Evolutionary conservation across 2,888 invertebrate species (phyloP), one percentile per base, ranked within the genome.

Genomic region (Megalurothrips usitatus): DNA sequence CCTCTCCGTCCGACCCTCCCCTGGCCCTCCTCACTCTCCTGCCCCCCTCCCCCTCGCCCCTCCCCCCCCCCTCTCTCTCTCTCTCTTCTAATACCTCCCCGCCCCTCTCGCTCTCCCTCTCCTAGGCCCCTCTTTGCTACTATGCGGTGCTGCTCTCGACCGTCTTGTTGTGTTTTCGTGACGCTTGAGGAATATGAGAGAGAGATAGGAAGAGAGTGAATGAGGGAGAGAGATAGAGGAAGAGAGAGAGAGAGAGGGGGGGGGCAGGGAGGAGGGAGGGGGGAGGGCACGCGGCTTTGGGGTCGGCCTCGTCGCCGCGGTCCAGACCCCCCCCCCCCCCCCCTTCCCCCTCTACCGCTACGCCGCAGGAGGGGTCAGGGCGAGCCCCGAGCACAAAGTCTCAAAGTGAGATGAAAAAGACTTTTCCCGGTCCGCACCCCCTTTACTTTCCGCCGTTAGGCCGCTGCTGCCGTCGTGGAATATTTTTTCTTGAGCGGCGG

Each of bases 1-100:
- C 79, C 52, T 78, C 80, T 75, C 28, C 26, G 43, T 75, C 43
- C 63, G 68, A 12, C n/a, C 68, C 79, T 49, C 10, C 23, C n/a
- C n/a, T n/a, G n/a, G n/a, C n/a, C 80, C 80, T 81, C 23, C 10
- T 26, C 75, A 10, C 6, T 49, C 49, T 49, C 52, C 47, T 3
- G 19, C 49, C 10, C 47, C 52, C 49, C 19, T 49, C 49, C 52
- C 49, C 47, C 26, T 48, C 11, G 1, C 49, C 4, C 26, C 49
- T 79, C 52, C 26, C 49, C 52, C 49, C 3, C 49, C 17, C 52
- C 49, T n/a, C 52, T 0, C n/a, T 23, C 48, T 75, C 34, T 28
- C 34, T 26, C 28, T 80, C 79, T 23, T 52, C n/a, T n/a, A n/a
- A n/a, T n/a, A n/a, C 10, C 47, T 48, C 19, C 48, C 49, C 28